Base-by-base conservation (phyloP, 2,113 vertebrate species). In the Girardinichthys multiradiatus region DNA sequence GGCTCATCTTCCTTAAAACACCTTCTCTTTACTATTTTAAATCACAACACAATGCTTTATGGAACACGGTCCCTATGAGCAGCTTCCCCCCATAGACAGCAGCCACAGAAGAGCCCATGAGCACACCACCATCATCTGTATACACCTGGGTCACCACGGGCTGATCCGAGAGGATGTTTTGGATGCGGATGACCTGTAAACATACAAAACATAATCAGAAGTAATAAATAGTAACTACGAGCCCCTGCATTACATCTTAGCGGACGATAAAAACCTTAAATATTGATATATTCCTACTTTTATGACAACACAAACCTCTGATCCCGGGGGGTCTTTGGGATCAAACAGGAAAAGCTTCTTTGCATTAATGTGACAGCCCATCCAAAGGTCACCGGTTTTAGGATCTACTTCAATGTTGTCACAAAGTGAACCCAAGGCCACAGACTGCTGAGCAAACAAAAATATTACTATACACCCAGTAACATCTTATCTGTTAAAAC, bases 381-480 rank as follows among this genome's bases (percentile, higher is more conserved):
- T 11, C 96, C 95, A 98, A 80, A 99, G 79, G 71, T 98, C 97
- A 57, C 96, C 97, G 0, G 95, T 95, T 45, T 86, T 77, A 29
- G 88, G 92, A 42, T 99, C 96, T 28, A 99, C 79, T 59, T 90
- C 95, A 26, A 99, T 62, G 54, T 99, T 99, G 90, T 98, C 98
- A 0, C 91, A 83, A 4, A 96, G 71, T 0, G 95, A 95, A 33
- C 89, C 94, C 72, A 97, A 74, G 13, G 93, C 86, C 54, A 99
- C 83, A 0, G 80, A 85, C 98, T 99, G 73, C 67, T 71, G 48
- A 82, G 26, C 33, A 5, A 24, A 21, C 30, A 63, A 2, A 75
- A 69, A 27, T 37, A 61, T 54, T 54, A n/a, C 24, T 54, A 11
- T 54, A 24, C 9, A n/a, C 7, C 48, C 48, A 54, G 9, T 35